These are phyloP conservation scores for Styela plicata DNA, from an alignment of 23 tunicate species.

Conservation along the genomic window DNA sequence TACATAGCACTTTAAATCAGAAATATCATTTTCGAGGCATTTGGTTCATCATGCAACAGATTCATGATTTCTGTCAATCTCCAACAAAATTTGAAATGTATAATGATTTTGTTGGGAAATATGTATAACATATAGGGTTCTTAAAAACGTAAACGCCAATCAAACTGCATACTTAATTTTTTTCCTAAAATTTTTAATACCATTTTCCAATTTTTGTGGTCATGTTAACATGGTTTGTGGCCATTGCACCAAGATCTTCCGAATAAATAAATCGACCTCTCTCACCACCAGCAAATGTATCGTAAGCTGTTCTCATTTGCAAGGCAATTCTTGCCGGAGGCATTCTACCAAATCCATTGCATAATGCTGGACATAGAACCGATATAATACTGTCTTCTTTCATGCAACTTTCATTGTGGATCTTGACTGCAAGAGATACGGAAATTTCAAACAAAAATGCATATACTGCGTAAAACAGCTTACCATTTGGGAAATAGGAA, in stretches of 20 bases:
- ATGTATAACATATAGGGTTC: too few relatives aligned
- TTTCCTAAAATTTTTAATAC: too few relatives aligned
- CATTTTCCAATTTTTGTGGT: constrained; percentile 41
- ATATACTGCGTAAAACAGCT: too few relatives aligned
- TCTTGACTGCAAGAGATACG: constrained; percentile 25
- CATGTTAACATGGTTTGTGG: constrained; percentile 56
- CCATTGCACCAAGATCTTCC: constrained; percentile 41
- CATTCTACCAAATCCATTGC: constrained; percentile 50
- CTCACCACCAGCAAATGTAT: constrained; percentile 22
- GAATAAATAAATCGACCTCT: neutral
- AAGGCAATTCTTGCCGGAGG: constrained; percentile 56
- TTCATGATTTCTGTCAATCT: too few relatives aligned
- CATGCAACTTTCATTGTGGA: constrained; percentile 29
- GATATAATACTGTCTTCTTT: constrained; percentile 28
- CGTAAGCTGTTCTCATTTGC: constrained; percentile 49
- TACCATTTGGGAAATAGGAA: too few relatives aligned
- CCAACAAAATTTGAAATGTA: too few relatives aligned
- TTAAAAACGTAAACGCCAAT: too few relatives aligned
- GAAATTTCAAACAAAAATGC: neutral
- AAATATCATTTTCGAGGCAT: too few relatives aligned
- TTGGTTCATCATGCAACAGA: too few relatives aligned
- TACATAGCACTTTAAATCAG: too few relatives aligned
- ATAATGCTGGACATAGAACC: constrained; percentile 44
- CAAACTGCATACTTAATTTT: too few relatives aligned
- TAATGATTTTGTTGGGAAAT: too few relatives aligned